Percentiles rank a stretch among this genome's conserved stretches.
Evolutionary conservation across 2,888 invertebrate genomes (phyloP).

Genomic region (Cerastis rubricosa): DNA sequence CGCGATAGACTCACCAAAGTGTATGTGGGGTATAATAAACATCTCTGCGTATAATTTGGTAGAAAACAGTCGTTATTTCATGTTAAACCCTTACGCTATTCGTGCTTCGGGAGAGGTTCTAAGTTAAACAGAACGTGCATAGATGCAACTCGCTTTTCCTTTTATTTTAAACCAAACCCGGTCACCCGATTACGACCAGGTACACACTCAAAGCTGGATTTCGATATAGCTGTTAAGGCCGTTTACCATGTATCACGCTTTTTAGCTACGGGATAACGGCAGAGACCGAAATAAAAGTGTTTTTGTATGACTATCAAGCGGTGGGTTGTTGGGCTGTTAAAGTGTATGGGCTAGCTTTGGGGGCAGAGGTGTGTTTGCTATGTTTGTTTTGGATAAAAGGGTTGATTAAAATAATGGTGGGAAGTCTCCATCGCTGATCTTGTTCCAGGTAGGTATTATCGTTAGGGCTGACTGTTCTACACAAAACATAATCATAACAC

Average conservation of each 20-base stretch:
- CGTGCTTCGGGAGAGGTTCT: not conserved
- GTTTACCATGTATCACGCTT: slow-evolving; percentile 76
- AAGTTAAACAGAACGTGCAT: too few relatives aligned
- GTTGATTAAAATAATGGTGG: slow-evolving; percentile 39
- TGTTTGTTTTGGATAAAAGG: slow-evolving; percentile 41
- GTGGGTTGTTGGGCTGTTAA: slow-evolving; percentile 61
- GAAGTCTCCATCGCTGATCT: not conserved
- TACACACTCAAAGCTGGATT: slow-evolving; percentile 86
- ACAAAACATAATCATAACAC: not conserved
- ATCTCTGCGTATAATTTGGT: too few relatives aligned
- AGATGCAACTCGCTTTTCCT: slow-evolving; percentile 55
- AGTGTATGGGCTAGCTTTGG: slow-evolving; percentile 57
- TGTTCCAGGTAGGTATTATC: not conserved
- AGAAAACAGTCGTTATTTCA: not conserved
- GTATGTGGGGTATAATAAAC: not conserved
- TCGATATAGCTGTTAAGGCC: slow-evolving; percentile 84
- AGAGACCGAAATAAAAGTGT: slow-evolving; percentile 76
- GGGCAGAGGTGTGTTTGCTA: slow-evolving; percentile 29
- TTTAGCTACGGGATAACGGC: slow-evolving; percentile 72
- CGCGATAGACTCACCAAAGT: not conserved
- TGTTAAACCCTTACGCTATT: not conserved
- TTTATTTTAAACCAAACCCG: slow-evolving; percentile 57
- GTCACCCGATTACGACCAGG: slow-evolving; percentile 79
- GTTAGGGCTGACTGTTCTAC: not conserved
- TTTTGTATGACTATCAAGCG: slow-evolving; percentile 66